Conservation (phyloP, 2,113 vertebrate genomes). For the Misgurnus anguillicaudatus region DNA sequence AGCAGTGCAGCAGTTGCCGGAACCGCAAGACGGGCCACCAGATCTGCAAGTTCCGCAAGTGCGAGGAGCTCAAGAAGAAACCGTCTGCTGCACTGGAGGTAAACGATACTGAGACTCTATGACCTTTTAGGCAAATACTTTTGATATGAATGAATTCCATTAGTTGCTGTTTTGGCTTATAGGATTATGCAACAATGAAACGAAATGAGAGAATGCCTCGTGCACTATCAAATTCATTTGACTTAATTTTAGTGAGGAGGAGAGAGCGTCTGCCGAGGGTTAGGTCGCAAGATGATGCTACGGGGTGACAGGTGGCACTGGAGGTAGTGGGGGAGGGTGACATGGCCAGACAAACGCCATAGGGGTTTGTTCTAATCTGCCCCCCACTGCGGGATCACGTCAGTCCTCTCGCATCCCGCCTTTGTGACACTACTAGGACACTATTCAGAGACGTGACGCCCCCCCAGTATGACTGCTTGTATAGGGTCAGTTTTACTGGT, state of each 20-base stretch:
- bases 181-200: too few species aligned
- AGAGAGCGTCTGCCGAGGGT: slow-evolving; percentile 43
- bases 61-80: slow-evolving; percentile 99
- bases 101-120: slow-evolving; percentile 65
- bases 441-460: slow-evolving; percentile 1
- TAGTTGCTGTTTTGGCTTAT: slow-evolving; percentile 11
- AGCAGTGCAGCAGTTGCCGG: slow-evolving; percentile 99
- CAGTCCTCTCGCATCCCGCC: slow-evolving; percentile 47
- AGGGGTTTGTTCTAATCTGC: slow-evolving; percentile 69
- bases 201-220: not conserved
- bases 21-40: slow-evolving; percentile 99
- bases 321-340: slow-evolving; percentile 56
- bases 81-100: slow-evolving; percentile 98
- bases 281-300: slow-evolving; percentile 52
- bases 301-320: slow-evolving; percentile 71
- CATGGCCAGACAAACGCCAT: slow-evolving; percentile 59
- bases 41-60: slow-evolving; percentile 99
- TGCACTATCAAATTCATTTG: not conserved
- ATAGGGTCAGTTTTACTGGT: not conserved
- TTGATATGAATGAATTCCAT: not conserved
- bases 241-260: too few species aligned
- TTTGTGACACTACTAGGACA: slow-evolving; percentile 27
- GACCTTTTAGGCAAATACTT: not conserved
- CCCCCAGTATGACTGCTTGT: slow-evolving; percentile 19
- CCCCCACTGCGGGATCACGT: slow-evolving; percentile 53